Conservation (phyloP, 1,140 invertebrate genomes). For the Hypothenemus hampei region DNA sequence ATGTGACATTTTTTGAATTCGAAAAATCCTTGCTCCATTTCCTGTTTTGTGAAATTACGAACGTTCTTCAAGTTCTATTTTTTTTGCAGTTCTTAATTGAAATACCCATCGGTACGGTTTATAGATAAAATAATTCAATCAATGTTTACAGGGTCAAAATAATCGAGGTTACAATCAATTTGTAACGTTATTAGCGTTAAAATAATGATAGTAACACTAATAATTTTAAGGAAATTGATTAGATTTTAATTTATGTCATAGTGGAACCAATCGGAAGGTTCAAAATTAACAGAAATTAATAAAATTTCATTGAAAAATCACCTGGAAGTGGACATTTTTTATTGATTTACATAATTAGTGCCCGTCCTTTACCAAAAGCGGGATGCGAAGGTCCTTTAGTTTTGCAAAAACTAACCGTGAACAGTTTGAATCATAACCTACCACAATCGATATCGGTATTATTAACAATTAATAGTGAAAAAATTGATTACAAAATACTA, state of each 20-base stretch:
- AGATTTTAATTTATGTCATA: slow-evolving; percentile 21
- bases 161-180: slow-evolving; percentile 19
- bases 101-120: too few relatives aligned
- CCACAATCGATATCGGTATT: slow-evolving; percentile 6
- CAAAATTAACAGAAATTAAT: slow-evolving; percentile 12
- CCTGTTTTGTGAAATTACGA: too few relatives aligned
- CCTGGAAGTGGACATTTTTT: slow-evolving; percentile 12
- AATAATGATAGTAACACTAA: too few relatives aligned
- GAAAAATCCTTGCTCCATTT: too few relatives aligned
- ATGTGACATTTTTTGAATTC: too few relatives aligned
- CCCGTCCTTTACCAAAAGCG: slow-evolving; percentile 17
- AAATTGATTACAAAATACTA: background rate
- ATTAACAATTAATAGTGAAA: too few relatives aligned
- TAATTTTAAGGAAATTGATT: slow-evolving; percentile 26
- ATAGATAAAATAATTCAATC: slow-evolving; percentile 11
- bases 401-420: slow-evolving; percentile 3
- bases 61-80: too few relatives aligned
- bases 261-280: slow-evolving; percentile 18
- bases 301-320: slow-evolving; percentile 8
- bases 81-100: too few relatives aligned
- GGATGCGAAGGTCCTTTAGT: slow-evolving; percentile 1
- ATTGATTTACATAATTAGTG: slow-evolving; percentile 15
- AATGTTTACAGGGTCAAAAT: slow-evolving; percentile 13
- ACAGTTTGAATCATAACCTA: slow-evolving; percentile 13
- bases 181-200: slow-evolving; percentile 19